Base-by-base conservation (phyloP, 1,140 invertebrate genomes). In the Euwallacea similis region DNA sequence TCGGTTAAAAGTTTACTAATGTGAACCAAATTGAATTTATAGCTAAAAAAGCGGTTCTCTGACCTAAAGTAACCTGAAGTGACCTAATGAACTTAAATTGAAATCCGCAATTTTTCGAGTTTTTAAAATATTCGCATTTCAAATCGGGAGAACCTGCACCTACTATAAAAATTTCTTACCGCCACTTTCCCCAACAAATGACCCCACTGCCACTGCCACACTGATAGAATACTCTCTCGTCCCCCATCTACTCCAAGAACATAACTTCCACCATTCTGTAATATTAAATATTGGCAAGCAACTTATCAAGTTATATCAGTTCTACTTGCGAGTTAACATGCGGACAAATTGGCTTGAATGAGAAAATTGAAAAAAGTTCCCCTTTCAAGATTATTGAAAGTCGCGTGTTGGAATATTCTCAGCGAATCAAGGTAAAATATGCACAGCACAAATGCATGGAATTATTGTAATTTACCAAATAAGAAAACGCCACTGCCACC, bases 161-260 rank as follows among this genome's bases (percentile, higher is more conserved):
- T n/a, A 58, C 1, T 3, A 33, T 33, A 2, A 33, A 33, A 33
- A 58, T 50, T 69, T 87, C 89, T 89, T 85, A 94, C 92, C 66
- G 93, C 92, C 53, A 94, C 92, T 89, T 94, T 94, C 68, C 93
- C 93, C 11, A 95, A 86, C 50, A 94, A 83, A 82, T 94, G 91
- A 69, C 91, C 92, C 92, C 91, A 93, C 79, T 93, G 91, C 93
- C 93, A 95, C 76, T 94, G 91, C 93, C 93, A 95, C 10, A 93
- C 90, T 0, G 92, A 94, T 7, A 95, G 84, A 71, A 94, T 93
- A 76, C 92, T 91, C 80, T 95, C 93, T 69, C 91, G 86, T 0
- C 92, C 92, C 10, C 88, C 91, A 80, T 95, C 93, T 21, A 95
- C 92, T 0, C 92, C 92, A 42, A 95, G 80, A 8, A 95, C 91